A percentile compares a stretch with the other conserved stretches of the same genome.
phyloP scores from a whole-genome alignment of 2,797 vertebrate species.

The Sebastiscus tertius region DNA sequence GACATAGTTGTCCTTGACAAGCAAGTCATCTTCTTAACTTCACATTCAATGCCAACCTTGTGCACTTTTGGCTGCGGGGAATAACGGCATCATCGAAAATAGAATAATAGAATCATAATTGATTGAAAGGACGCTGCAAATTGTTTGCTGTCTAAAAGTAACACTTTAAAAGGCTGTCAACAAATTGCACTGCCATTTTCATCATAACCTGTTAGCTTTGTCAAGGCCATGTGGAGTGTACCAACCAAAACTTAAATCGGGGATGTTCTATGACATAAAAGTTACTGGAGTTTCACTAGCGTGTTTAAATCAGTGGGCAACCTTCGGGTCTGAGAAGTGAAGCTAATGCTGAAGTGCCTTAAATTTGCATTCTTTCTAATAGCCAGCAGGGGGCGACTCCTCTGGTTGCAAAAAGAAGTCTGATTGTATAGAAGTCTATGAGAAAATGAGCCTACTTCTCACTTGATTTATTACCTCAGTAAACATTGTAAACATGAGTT shows the following conservation, averaged over 20 bases:
- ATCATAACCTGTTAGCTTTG: not conserved
- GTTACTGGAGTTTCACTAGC: not conserved
- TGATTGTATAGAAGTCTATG: no score
- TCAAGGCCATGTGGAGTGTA: not conserved
- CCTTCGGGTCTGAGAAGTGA: accelerated
- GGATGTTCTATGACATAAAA: not conserved
- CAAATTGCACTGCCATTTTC: not conserved
- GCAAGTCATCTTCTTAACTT: not conserved
- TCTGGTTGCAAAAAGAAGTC: no score
- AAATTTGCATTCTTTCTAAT: accelerated
- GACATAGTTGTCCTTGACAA: not conserved
- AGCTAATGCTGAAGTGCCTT: accelerated
- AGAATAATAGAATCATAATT: not conserved
- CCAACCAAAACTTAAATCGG: not conserved
- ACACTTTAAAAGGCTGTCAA: not conserved
- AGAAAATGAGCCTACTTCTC: accelerated
- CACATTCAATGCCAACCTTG: not conserved
- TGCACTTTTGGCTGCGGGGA: not conserved
- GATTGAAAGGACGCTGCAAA: not conserved
- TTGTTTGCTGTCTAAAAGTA: not conserved
- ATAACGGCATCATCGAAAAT: not conserved
- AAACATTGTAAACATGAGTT: no score
- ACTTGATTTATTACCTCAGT: no score
- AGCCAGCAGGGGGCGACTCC: no score
- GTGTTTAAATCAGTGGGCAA: not conserved